A percentile compares a stretch with the other conserved stretches of the same genome.
Conservation (phyloP, 2,888 invertebrate genomes). For the Lydus trimaculatus region DNA sequence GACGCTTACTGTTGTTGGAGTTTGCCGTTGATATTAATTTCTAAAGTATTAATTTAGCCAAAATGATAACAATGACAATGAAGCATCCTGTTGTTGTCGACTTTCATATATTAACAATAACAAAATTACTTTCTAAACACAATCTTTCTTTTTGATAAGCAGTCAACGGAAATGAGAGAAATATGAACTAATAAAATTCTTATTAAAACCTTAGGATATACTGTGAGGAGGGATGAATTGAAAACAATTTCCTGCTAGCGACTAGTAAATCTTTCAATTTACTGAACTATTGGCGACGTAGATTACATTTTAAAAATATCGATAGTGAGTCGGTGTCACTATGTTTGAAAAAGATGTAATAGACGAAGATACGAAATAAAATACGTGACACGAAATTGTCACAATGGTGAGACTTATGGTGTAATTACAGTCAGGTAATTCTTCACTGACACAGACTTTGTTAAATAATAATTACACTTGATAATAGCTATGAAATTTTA, state of each 20-base stretch:
- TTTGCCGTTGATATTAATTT: neutral
- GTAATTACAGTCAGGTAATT: slow-evolving; percentile 27
- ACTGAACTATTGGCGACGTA: slow-evolving; percentile 18
- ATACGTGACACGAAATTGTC: slow-evolving; percentile 31
- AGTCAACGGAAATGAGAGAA: neutral
- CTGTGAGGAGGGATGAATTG: neutral
- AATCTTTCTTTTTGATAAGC: neutral
- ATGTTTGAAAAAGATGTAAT: neutral
- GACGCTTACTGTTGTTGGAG: neutral
- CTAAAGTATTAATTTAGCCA: neutral
- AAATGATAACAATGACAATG: neutral
- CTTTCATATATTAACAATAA: neutral
- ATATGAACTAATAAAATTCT: neutral
- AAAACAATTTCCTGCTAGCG: neutral
- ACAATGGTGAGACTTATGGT: slow-evolving; percentile 16
- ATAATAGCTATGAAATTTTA: neutral
- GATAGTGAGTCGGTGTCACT: slow-evolving; percentile 2
- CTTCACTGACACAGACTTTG: slow-evolving; percentile 2
- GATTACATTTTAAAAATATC: slow-evolving; percentile 19
- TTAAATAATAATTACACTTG: neutral
- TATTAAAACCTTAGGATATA: neutral
- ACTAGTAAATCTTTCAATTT: neutral
- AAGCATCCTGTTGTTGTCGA: neutral
- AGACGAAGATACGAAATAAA: slow-evolving; percentile 21
- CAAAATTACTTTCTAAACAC: neutral